phyloP scores from a whole-genome alignment of 2,888 invertebrate genomes.

The Ophion slaviceki region DNA sequence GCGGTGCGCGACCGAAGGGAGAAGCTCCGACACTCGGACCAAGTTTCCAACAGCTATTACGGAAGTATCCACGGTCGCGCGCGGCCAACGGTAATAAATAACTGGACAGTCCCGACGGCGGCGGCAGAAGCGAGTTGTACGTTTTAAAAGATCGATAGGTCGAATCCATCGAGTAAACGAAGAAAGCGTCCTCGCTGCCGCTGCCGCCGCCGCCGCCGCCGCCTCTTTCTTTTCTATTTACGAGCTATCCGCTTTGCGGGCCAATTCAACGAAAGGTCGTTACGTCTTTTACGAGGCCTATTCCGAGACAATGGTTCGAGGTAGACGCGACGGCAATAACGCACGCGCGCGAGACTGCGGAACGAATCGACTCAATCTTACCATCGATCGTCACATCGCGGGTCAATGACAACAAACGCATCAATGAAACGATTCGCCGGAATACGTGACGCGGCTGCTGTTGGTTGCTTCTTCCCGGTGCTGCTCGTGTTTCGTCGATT shows the following conservation, averaged over 20 bases:
- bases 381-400: conserved; percentile 67
- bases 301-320: conserved; percentile 4
- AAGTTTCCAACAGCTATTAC: conserved; percentile 74
- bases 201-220: background rate
- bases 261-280: conserved; percentile 7
- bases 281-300: conserved; percentile 6
- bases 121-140: conserved; percentile 16
- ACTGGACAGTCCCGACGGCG: conserved; percentile 74
- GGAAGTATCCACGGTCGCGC: conserved; percentile 72
- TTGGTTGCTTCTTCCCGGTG: conserved; percentile 15
- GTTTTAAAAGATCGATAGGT: conserved; percentile 57
- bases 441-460: conserved; percentile 7
- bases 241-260: conserved; percentile 12
- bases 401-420: conserved; percentile 65
- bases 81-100: conserved; percentile 80
- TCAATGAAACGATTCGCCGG: conserved; percentile 55
- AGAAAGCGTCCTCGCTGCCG: background rate
- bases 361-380: conserved; percentile 53
- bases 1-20: background rate
- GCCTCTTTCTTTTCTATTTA: background rate
- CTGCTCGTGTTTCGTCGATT: background rate
- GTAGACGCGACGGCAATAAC: background rate
- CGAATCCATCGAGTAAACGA: conserved; percentile 12
- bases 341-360: background rate
- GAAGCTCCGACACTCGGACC: conserved; percentile 25